Percentiles rank a stretch among this genome's conserved stretches.
phyloP scores from a whole-genome alignment of 2,888 invertebrate species.

The Perizoma flavofasciatum region DNA sequence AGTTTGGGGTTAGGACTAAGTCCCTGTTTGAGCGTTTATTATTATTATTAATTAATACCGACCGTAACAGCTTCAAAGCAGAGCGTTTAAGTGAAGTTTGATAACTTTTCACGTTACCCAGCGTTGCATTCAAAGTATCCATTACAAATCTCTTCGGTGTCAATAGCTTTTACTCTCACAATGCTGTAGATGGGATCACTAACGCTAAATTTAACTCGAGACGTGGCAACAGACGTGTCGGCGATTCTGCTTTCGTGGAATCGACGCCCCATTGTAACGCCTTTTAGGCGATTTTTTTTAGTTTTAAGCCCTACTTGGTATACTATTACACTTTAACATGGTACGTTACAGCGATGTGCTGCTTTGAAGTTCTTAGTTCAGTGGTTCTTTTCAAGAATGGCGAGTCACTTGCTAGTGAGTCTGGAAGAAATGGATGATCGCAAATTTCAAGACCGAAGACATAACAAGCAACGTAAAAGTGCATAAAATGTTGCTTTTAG shows the following conservation, averaged over 20 bases:
- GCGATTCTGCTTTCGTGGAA: conserved; percentile 70
- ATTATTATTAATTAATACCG: no score
- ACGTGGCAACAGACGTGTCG: conserved; percentile 58
- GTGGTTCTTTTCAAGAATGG: conserved; percentile 6
- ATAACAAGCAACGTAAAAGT: no score
- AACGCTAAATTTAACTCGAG: conserved; percentile 79
- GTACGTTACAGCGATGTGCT: conserved; percentile 50
- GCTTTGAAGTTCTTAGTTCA: conserved; percentile 16
- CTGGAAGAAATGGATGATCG: no score
- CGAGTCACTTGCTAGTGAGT: no score
- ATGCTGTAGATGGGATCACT: conserved; percentile 68
- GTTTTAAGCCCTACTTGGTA: conserved; percentile 43
- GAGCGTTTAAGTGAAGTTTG: no score
- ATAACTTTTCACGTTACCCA: no score
- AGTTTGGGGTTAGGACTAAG: no score
- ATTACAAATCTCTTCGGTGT: conserved; percentile 39
- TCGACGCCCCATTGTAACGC: conserved; percentile 78
- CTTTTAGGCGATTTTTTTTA: conserved; percentile 53
- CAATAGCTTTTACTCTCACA: conserved; percentile 65
- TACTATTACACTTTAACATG: conserved; percentile 77
- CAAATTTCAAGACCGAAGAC: no score
- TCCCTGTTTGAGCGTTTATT: no score
- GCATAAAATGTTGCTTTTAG: no score
- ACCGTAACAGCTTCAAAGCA: no score
- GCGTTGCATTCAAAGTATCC: conserved; percentile 20